Base-by-base conservation (phyloP, 2,888 invertebrate species). In the Cryptocephalus moraei region DNA sequence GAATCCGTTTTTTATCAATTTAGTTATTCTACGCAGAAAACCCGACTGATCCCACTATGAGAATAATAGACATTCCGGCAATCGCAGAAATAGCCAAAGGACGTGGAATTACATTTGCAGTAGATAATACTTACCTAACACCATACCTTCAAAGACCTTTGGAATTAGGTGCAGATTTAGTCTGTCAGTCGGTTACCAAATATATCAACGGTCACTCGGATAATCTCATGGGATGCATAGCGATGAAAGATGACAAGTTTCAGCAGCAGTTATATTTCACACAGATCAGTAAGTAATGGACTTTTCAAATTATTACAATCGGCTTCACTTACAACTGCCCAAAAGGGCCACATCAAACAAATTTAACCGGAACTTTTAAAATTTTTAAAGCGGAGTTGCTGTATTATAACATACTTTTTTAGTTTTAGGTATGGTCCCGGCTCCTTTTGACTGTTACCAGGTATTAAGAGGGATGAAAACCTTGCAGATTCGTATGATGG, bases 161-260 rank as follows among this genome's bases (percentile, higher is more conserved):
- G 46, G 81, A 84, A 12, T 75, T 94, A 33, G 97, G 96, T 0
- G 95, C 91, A 1, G 95, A 99, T 68, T 73, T 96, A 45, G 86
- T 85, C 2, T 73, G 91, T 59, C 94, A 96, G 71, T 97, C 96
- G 0, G 64, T 95, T 45, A 94, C 95, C 0, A 97, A 99, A 72
- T 99, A 95, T 67, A 90, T 97, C 83, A 99, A 97, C 70, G 97
- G 97, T 1, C 97, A 99, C 71, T 85, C 91, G 1, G 97, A 99
- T 73, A 88, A 94, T 13, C 82, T 97, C 6, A 97, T 97, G 97
- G 97, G 97, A 2, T 86, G 89, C n/a, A 80, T 85, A 8, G 75
- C 88, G 33, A 78, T 86, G 4, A 22, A 22, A 22, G 22, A 22
- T 22, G 22, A 22, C 22, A 22, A 22, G 22, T 22, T 22, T 22